Evolutionary conservation across 2,888 invertebrate species (phyloP).

Genomic region (Ormyrus pomaceus): DNA sequence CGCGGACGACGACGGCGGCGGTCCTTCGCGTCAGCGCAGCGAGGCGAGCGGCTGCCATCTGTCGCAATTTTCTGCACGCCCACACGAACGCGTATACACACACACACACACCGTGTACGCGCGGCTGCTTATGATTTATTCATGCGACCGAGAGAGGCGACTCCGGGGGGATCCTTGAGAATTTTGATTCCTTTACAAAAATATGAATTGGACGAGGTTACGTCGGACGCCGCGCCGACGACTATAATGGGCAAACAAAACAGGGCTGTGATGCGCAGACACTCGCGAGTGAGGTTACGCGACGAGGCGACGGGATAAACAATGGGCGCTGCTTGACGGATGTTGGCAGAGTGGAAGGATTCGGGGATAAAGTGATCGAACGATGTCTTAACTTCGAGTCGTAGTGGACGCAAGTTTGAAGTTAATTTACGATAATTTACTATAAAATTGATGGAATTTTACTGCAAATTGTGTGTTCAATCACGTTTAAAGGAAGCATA

Average conservation of each 20-base stretch:
- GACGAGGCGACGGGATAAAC: not conserved
- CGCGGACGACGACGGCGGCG: conserved; percentile 19
- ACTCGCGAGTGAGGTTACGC: not conserved
- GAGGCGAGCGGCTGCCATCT: not conserved
- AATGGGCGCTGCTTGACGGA: not conserved
- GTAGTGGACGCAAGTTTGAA: not conserved
- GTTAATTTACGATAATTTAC: too few species aligned
- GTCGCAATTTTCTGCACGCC: conserved; percentile 33
- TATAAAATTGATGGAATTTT: not conserved
- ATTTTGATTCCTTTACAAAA: conserved; percentile 46
- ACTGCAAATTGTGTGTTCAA: not conserved
- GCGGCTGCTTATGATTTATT: conserved; percentile 42
- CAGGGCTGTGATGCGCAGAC: not conserved
- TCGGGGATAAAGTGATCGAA: not conserved
- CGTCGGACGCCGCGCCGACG: not conserved
- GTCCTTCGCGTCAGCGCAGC: conserved; percentile 36
- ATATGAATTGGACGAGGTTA: not conserved
- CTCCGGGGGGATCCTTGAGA: conserved; percentile 35
- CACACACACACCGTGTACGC: too few species aligned
- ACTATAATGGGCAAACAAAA: not conserved
- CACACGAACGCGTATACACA: not conserved
- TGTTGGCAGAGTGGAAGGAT: not conserved
- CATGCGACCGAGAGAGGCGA: conserved; percentile 26
- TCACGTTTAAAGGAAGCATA: not conserved
- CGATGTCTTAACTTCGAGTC: not conserved